Conservation (phyloP, 1,140 invertebrate genomes). For the Diorhabda carinulata region DNA sequence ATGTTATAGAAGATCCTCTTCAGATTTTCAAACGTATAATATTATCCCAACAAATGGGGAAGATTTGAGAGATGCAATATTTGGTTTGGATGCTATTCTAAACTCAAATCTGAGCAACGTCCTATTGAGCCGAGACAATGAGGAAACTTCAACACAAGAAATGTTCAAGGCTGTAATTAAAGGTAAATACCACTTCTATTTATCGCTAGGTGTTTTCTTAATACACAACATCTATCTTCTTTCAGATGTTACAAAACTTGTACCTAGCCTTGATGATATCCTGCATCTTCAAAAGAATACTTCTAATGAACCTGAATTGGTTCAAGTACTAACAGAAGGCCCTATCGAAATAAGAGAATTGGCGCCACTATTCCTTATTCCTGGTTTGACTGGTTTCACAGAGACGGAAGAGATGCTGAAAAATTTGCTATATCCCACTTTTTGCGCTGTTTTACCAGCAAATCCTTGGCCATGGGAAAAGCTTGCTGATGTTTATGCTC, state of each 20-base stretch:
- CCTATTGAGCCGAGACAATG: conserved; percentile 36
- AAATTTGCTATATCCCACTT: conserved; percentile 41
- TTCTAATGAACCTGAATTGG: conserved; percentile 34
- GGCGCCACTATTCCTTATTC: conserved; percentile 45
- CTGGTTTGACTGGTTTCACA: conserved; percentile 37
- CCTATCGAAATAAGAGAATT: conserved; percentile 40
- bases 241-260: conserved; percentile 38
- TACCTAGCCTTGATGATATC: conserved; percentile 35
- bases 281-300: conserved; percentile 30
- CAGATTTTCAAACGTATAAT: conserved; percentile 39
- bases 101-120: conserved; percentile 33
- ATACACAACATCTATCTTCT: conserved; percentile 6
- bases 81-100: conserved; percentile 38
- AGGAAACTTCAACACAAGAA: conserved; percentile 35
- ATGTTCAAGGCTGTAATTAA: conserved; percentile 40
- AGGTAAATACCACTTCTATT: conserved; percentile 34
- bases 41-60: conserved; percentile 34
- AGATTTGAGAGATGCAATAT: conserved; percentile 33
- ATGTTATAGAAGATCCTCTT: conserved; percentile 32
- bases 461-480: conserved; percentile 27
- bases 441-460: conserved; percentile 36
- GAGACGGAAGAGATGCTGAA: conserved; percentile 34
- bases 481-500: conserved; percentile 27
- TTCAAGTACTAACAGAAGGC: conserved; percentile 40
- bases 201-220: too few relatives aligned